Evolutionary conservation across 92 coral and sea anemone species (phyloP), one percentile per base, ranked within the genome.

Genomic region (Plumapathes pennacea): DNA sequence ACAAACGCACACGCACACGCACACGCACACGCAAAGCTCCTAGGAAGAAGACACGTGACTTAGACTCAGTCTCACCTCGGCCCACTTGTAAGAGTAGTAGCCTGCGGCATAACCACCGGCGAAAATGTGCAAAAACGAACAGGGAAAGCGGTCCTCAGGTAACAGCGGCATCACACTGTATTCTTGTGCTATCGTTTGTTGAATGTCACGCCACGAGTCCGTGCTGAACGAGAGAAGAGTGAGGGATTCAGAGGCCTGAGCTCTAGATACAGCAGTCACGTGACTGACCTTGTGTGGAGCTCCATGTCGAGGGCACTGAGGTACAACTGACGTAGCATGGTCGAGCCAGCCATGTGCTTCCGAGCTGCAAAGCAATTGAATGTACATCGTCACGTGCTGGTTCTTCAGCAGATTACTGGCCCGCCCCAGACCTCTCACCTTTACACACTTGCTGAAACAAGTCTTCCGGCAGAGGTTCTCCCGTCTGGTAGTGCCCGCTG

Each of bases 1-100:
- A n/a, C n/a, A n/a, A n/a, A n/a, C n/a, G n/a, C n/a, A n/a, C n/a
- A n/a, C n/a, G n/a, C n/a, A n/a, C n/a, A n/a, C n/a, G n/a, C n/a
- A n/a, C n/a, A n/a, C n/a, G n/a, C n/a, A n/a, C n/a, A n/a, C n/a
- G n/a, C n/a, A n/a, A n/a, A n/a, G n/a, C n/a, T n/a, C n/a, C n/a
- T n/a, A n/a, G n/a, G n/a, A n/a, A n/a, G n/a, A n/a, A n/a, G n/a
- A 3, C 17, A 6, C 14, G 4, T 2, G 6, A n/a, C 0, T 20
- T 15, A 25, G 18, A 25, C 31, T 30, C 24, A 25, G 4, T 34
- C 86, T 51, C 32, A 87, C 96, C 79, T 85, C 97, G 4, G 97
- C 97, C 97, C 97, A 89, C 46, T 89, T 89, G 69, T 89, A 89
- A 2, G 94, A 85, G 69, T 89, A 89, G 54, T 89, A 89, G 0